Evolutionary conservation across 2,113 vertebrate species (phyloP).

Genomic region (Prochilodus magdalenae): DNA sequence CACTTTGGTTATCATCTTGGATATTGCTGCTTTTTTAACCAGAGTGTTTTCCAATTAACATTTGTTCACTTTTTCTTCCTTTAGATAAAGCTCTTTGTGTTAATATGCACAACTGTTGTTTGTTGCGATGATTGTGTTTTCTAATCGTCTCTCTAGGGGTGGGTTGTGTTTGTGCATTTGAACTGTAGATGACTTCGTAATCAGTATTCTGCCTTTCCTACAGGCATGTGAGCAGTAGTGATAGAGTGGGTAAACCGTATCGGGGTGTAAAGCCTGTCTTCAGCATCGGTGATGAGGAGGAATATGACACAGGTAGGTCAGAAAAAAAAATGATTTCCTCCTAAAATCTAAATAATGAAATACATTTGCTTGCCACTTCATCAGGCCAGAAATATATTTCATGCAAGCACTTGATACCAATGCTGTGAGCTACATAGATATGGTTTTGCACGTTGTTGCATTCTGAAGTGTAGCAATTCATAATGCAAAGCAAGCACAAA

Average conservation of each 20-base stretch:
- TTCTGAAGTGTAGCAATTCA: too few species aligned
- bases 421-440: too few species aligned
- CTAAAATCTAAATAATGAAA: too few species aligned
- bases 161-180: neutral
- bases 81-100: conserved; percentile 22
- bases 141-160: neutral
- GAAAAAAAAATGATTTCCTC: neutral
- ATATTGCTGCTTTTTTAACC: conserved; percentile 15
- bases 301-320: conserved; percentile 95
- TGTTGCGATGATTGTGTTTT: neutral
- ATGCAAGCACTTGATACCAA: too few species aligned
- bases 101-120: neutral
- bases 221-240: conserved; percentile 97
- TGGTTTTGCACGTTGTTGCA: too few species aligned
- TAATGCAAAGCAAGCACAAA: too few species aligned
- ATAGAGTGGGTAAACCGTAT: conserved; percentile 95
- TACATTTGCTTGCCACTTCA: too few species aligned
- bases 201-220: neutral
- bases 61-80: conserved; percentile 9
- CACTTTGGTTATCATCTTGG: conserved; percentile 35
- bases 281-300: conserved; percentile 97
- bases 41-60: conserved; percentile 37
- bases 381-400: too few species aligned
- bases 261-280: conserved; percentile 97
- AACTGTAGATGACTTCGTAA: neutral